Conservation (phyloP, 2,113 vertebrate genomes). For the Australoheros scitulus region DNA sequence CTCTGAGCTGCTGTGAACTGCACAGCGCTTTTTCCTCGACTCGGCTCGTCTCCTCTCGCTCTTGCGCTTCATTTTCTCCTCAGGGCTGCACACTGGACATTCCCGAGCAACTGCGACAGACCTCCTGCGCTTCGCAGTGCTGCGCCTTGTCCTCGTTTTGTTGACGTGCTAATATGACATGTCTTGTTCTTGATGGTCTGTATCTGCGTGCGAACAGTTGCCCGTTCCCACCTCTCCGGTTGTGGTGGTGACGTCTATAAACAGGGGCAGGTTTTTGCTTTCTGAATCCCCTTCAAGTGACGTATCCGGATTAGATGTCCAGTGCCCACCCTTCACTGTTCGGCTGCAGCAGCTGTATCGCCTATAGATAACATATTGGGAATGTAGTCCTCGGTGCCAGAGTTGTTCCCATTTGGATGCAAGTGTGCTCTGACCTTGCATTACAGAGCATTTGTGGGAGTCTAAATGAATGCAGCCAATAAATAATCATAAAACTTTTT, state of each 20-base stretch:
- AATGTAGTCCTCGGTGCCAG: background rate
- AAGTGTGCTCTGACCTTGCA: background rate
- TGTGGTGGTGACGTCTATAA: conserved; percentile 73
- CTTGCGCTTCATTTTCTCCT: conserved; percentile 82
- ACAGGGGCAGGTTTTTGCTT: conserved; percentile 75
- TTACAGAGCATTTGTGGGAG: background rate
- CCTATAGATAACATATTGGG: background rate
- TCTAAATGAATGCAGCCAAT: background rate
- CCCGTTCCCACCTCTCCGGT: conserved; percentile 52
- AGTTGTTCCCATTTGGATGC: background rate
- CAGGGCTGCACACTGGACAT: conserved; percentile 54
- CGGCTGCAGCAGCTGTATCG: conserved; percentile 13
- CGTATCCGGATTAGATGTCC: conserved; percentile 68
- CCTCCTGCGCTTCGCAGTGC: conserved; percentile 5
- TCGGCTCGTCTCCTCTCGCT: conserved; percentile 80
- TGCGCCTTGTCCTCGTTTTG: conserved; percentile 18
- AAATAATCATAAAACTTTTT: background rate
- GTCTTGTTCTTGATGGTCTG: conserved; percentile 16
- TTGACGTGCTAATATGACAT: conserved; percentile 42
- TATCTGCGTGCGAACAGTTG: conserved; percentile 24
- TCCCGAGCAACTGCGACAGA: conserved; percentile 20
- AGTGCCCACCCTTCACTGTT: conserved; percentile 54
- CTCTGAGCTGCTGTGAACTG: conserved; percentile 70
- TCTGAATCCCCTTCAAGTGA: conserved; percentile 74
- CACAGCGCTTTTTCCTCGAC: conserved; percentile 79